Evolutionary conservation across 2,113 vertebrate genomes (phyloP).

Genomic region (Potamarius usumacintae): DNA sequence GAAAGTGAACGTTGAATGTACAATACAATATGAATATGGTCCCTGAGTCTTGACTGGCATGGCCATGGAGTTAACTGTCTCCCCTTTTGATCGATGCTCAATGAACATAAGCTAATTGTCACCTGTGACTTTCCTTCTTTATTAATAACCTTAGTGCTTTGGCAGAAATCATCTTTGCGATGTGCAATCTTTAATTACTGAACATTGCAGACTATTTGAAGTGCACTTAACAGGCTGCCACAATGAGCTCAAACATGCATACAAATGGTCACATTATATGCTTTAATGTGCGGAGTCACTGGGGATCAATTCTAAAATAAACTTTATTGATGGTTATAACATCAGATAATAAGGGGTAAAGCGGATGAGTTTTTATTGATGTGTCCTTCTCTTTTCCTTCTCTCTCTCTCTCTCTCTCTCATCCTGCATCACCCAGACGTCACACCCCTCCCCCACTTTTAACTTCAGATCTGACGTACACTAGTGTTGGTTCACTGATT

Average conservation of each 20-base stretch:
- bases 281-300: background rate
- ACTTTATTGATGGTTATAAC: background rate
- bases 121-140: background rate
- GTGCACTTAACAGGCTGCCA: background rate
- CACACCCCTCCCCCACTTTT: constrained; percentile 15
- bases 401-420: constrained; percentile 27
- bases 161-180: background rate
- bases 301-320: background rate
- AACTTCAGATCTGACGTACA: constrained; percentile 7
- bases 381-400: constrained; percentile 10
- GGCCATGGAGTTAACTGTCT: background rate
- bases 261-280: background rate
- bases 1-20: background rate
- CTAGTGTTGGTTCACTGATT: background rate
- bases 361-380: background rate
- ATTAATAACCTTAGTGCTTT: background rate
- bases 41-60: background rate
- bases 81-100: background rate
- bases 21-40: background rate
- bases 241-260: background rate
- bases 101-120: background rate
- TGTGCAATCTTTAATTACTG: background rate
- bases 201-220: background rate
- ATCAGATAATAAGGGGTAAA: background rate
- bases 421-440: constrained; percentile 26